Evolutionary conservation across 2,888 invertebrate genomes (phyloP), one percentile per base, ranked within the genome.

Genomic region (Troides oblongomaculatus): DNA sequence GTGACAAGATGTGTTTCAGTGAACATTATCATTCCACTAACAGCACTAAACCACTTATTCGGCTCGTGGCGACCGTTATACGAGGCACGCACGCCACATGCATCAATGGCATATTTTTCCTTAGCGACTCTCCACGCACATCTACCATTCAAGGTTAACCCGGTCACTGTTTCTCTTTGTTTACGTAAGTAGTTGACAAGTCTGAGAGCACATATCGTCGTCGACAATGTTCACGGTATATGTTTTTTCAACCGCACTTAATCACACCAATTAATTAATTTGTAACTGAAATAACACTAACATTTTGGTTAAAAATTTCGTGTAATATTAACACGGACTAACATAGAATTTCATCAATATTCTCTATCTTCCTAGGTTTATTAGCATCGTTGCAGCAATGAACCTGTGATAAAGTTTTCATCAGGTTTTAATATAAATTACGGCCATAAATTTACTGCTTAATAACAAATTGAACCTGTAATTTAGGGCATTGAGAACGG

Each of bases 91-190:
- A 91, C 89, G 85, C 85, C 76, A 84, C 82, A 73, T 89, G 90
- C 90, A 89, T 90, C 90, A 90, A 90, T 91, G 91, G 87, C 90
- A 90, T 87, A 91, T 91, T 92, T 92, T 91, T 90, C 87, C 87
- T 82, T 81, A 79, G 89, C 88, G 88, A 90, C 90, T 91, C 89
- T 70, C 83, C 79, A 84, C 84, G 79, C 86, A 88, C 88, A 89
- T 90, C 91, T 90, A 86, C 89, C 89, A 91, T 91, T 90, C 88
- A 90, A 87, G 86, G 89, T 82, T 92, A 90, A 92, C 92, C 91
- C 89, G 92, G 92, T 92, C 89, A 92, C 84, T 84, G 84, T 80
- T 83, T 80, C 82, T 87, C 87, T 87, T 91, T 91, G 89, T 91
- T 88, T 88, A 87, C 86, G 84, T 80, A 83, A 84, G 76, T 76